These are phyloP conservation scores for Daphoenositta chrysoptera DNA, from an alignment of 2,113 vertebrate genomes.

Conservation along the genomic window DNA sequence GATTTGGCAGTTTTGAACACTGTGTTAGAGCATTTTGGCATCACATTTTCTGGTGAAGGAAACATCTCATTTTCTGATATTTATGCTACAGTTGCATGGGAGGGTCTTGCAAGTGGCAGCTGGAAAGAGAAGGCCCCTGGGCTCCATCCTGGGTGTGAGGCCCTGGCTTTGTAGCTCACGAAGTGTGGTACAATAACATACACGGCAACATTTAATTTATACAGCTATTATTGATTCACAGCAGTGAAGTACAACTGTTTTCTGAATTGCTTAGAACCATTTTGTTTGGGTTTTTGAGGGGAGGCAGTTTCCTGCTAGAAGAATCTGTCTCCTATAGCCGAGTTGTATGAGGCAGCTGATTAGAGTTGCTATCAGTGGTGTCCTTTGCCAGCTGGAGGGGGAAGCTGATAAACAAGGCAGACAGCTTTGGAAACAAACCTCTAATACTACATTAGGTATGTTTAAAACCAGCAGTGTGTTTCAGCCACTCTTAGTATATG, in stretches of 20 bases:
- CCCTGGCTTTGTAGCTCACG: not conserved
- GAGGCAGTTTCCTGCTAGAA: conserved; percentile 20
- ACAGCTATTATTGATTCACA: conserved; percentile 36
- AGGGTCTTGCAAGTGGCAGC: not conserved
- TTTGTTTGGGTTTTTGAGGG: conserved; percentile 3
- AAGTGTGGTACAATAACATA: not conserved
- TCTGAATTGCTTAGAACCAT: conserved; percentile 40
- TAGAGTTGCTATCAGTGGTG: conserved; percentile 11
- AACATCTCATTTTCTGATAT: not conserved
- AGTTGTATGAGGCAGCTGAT: not conserved
- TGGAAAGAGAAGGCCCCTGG: not conserved
- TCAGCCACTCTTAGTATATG: conserved; percentile 44
- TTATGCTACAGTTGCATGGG: not conserved
- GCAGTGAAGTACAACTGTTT: conserved; percentile 4
- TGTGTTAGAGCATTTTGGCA: not conserved
- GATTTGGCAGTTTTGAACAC: not conserved
- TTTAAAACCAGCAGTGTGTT: conserved; percentile 65
- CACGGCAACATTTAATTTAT: conserved; percentile 19
- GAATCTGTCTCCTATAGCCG: not conserved
- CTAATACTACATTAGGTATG: conserved; percentile 43
- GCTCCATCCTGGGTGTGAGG: not conserved
- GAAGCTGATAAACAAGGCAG: conserved; percentile 50
- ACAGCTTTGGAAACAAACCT: conserved; percentile 46
- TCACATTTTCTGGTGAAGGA: not conserved
- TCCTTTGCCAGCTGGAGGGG: conserved; percentile 52